These are phyloP conservation scores for Eustalomyia histrio DNA, from an alignment of 2,888 invertebrate species.

Conservation along the genomic window DNA sequence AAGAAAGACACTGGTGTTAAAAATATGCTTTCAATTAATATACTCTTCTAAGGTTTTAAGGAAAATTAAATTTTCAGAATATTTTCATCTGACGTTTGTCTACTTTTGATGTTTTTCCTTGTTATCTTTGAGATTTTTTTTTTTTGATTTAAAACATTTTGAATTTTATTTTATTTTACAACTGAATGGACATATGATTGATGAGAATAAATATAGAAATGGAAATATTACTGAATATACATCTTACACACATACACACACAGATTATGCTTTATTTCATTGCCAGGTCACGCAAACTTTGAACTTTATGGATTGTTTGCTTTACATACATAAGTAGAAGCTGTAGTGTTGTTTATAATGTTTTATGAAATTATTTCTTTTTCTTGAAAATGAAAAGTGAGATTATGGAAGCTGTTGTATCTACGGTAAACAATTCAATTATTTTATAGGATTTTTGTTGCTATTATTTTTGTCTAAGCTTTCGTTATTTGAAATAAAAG, in stretches of 20 bases:
- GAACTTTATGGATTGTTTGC: conserved; percentile 33
- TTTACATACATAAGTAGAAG: not conserved
- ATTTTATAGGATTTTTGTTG: conserved; percentile 4
- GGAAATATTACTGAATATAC: not conserved
- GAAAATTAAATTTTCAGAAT: too few relatives aligned
- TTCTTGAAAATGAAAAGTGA: not conserved
- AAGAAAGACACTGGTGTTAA: too few relatives aligned
- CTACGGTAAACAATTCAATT: conserved; percentile 19
- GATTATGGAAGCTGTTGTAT: not conserved
- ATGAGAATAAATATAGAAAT: conserved; percentile 22
- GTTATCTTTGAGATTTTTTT: not conserved
- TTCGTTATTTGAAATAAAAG: not conserved
- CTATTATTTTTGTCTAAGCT: not conserved
- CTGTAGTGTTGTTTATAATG: not conserved
- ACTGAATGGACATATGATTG: conserved; percentile 37
- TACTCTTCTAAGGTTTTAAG: too few relatives aligned
- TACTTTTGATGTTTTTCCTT: not conserved
- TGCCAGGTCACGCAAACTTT: conserved; percentile 43
- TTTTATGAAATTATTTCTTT: not conserved
- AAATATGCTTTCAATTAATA: too few relatives aligned
- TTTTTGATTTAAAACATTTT: not conserved
- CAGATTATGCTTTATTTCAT: conserved; percentile 35
- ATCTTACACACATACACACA: not conserved
- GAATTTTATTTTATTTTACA: conserved; percentile 3
- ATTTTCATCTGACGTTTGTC: too few relatives aligned